Evolutionary conservation across 2,113 vertebrate species (phyloP).

Genomic region (Delphinus delphis): DNA sequence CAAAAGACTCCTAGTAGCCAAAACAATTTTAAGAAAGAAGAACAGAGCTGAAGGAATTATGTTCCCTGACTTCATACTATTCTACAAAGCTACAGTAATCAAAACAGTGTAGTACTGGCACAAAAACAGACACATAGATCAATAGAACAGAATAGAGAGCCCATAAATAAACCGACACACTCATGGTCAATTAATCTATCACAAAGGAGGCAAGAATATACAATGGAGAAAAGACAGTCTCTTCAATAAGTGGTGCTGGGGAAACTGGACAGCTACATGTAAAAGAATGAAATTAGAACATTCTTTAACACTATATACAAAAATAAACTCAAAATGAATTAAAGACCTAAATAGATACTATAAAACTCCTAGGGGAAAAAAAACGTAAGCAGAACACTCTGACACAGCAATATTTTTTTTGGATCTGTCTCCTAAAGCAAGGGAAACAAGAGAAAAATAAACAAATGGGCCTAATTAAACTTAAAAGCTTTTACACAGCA

Average conservation of each 20-base stretch:
- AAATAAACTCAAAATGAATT: not conserved
- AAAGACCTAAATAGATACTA: not conserved
- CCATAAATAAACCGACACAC: too few relatives aligned
- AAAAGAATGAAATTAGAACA: not conserved
- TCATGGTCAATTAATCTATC: too few relatives aligned
- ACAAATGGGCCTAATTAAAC: not conserved
- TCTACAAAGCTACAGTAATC: too few relatives aligned
- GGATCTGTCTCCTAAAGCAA: not conserved
- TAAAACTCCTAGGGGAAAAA: not conserved
- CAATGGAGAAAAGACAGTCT: not conserved
- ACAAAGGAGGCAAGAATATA: not conserved
- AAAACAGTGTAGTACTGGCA: too few relatives aligned
- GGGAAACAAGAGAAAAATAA: not conserved
- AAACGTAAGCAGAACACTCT: not conserved
- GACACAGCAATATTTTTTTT: not conserved
- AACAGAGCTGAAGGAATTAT: too few relatives aligned
- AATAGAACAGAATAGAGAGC: too few relatives aligned
- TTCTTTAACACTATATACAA: not conserved
- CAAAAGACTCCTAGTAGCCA: too few relatives aligned
- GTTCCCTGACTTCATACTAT: too few relatives aligned
- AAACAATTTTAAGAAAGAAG: too few relatives aligned
- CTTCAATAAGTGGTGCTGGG: not conserved
- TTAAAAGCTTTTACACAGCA: not conserved
- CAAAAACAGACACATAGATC: too few relatives aligned
- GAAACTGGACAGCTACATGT: not conserved